A percentile compares a stretch with the other conserved stretches of the same genome.
These are phyloP conservation scores for Eupithecia vulgata DNA, from an alignment of 2,888 invertebrate genomes.

Conservation along the genomic window DNA sequence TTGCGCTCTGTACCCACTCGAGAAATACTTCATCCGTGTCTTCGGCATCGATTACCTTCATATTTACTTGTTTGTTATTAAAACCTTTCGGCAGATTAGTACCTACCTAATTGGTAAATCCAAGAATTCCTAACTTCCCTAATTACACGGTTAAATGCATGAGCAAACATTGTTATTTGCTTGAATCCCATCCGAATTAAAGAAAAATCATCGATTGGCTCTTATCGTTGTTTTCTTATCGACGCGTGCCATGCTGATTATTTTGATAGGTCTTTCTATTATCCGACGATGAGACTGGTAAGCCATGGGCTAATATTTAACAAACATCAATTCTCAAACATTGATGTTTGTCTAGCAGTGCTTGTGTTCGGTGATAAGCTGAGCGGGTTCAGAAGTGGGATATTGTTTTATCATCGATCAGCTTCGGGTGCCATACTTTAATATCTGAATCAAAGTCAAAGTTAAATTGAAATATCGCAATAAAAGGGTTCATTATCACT, in stretches of 20 bases:
- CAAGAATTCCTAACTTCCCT: slow-evolving; percentile 10
- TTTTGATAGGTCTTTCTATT: slow-evolving; percentile 45
- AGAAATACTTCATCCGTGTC: background rate
- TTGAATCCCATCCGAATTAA: slow-evolving; percentile 34
- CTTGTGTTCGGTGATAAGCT: slow-evolving; percentile 7
- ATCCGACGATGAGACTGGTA: slow-evolving; percentile 33
- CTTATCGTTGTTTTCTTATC: slow-evolving; percentile 3
- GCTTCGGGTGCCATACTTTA: background rate
- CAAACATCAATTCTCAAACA: slow-evolving; percentile 51
- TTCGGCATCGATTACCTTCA: background rate
- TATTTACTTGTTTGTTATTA: background rate
- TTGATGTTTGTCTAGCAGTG: slow-evolving; percentile 50
- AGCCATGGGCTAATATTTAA: slow-evolving; percentile 49
- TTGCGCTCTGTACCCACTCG: background rate
- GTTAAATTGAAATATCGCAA: background rate
- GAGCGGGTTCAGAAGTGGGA: slow-evolving; percentile 10
- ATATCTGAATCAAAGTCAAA: background rate
- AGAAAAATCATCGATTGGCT: slow-evolving; percentile 18
- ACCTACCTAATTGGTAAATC: background rate
- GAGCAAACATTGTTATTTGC: slow-evolving; percentile 22
- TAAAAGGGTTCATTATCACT: background rate
- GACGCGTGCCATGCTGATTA: slow-evolving; percentile 34
- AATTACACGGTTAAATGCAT: background rate
- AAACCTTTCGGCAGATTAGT: background rate
- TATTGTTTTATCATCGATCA: background rate